Percentiles rank a stretch among this genome's conserved stretches.
Evolutionary conservation across 2,888 invertebrate genomes (phyloP).

Genomic region (Pantelozetes paolii): DNA sequence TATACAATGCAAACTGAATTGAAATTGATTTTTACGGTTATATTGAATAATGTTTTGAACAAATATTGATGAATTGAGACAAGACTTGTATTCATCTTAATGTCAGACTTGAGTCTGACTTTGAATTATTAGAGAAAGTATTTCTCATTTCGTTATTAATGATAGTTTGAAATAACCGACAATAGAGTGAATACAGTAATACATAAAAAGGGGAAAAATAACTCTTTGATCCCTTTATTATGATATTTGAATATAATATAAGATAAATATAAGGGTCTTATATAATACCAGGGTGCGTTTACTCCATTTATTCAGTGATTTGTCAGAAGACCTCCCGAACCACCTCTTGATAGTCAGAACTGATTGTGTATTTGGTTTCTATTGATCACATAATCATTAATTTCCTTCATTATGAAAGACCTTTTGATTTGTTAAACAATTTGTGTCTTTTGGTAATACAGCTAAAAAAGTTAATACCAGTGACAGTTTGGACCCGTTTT

Average conservation of each 20-base stretch:
- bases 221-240: slow-evolving; percentile 5
- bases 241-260: neutral
- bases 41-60: no score
- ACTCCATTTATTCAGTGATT: slow-evolving; percentile 19
- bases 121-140: neutral
- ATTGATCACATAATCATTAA: slow-evolving; percentile 4
- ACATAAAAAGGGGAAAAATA: neutral
- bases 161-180: neutral
- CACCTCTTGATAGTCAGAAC: neutral
- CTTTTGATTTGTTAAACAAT: slow-evolving; percentile 20
- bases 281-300: neutral
- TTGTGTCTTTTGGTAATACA: no score
- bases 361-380: neutral
- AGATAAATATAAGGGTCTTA: neutral
- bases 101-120: neutral
- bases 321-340: slow-evolving; percentile 5
- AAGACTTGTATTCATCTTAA: no score
- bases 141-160: slow-evolving; percentile 21
- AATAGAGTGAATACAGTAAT: neutral
- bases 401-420: slow-evolving; percentile 3
- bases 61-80: no score
- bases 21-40: no score
- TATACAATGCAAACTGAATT: no score
- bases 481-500: no score
- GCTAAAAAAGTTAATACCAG: no score